Percentiles rank a stretch among this genome's conserved stretches.
Evolutionary conservation across 2,888 invertebrate genomes (phyloP).

Genomic region (Eilema sororculum): DNA sequence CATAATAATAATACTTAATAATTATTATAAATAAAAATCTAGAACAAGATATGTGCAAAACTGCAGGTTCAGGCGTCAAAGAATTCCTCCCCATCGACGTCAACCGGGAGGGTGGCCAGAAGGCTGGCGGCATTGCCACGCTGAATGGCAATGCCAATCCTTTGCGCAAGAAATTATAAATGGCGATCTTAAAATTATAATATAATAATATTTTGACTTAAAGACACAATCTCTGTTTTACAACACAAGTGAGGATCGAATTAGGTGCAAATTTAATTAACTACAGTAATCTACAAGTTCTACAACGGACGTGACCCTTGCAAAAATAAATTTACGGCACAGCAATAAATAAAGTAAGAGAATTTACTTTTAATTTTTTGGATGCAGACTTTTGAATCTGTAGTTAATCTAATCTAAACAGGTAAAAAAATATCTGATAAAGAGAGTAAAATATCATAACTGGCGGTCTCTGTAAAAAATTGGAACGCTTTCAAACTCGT

Average conservation of each 20-base stretch:
- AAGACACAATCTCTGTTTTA: neutral
- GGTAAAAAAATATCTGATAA: neutral
- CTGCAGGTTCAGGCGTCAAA: too few species aligned
- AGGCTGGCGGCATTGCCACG: too few species aligned
- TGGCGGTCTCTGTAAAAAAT: conserved; percentile 14
- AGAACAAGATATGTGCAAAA: too few species aligned
- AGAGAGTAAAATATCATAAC: conserved; percentile 1
- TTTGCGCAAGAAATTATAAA: too few species aligned
- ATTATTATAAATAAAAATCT: too few species aligned
- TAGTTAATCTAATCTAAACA: neutral
- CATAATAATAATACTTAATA: too few species aligned
- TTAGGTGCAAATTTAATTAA: neutral
- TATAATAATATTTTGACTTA: neutral
- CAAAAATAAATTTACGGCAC: neutral
- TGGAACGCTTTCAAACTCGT: conserved; percentile 28
- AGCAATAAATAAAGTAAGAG: neutral
- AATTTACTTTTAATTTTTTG: neutral
- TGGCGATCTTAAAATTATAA: too few species aligned
- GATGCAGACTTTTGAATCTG: neutral
- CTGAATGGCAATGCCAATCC: too few species aligned
- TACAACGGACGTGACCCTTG: neutral
- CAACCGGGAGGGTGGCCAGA: too few species aligned
- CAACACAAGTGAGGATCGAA: neutral
- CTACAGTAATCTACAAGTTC: neutral
- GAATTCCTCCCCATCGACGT: too few species aligned